Base-by-base conservation (phyloP, 2,888 invertebrate genomes). In the Drosophila diplacantha region DNA sequence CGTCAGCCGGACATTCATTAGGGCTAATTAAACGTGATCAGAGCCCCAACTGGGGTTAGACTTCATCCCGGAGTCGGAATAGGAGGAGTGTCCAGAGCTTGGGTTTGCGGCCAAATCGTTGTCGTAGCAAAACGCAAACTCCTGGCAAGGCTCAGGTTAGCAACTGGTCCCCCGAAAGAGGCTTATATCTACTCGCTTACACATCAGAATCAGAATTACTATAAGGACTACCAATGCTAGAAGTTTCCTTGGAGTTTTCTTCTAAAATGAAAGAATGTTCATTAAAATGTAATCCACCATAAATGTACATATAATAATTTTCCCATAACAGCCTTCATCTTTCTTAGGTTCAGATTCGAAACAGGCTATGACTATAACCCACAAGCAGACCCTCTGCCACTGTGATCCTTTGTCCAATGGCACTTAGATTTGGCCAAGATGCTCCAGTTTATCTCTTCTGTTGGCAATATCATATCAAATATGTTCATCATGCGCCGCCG, bases 21-120 rank as follows among this genome's bases (percentile, higher is more conserved):
- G 79, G 68, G 72, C 75, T 82, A 81, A 77, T 79, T 81, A 83
- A 75, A 76, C 76, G 75, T 75, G 80, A 83, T 80, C 82, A 65
- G 77, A 47, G 26, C 29, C 38, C 18, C 38, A 39, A 67, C 70
- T 62, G 51, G 64, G 62, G 69, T 67, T 14, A 47, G 26, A 32
- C 43, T 43, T 26, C 2, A 6, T 6, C 26, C 16, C 3, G n/a
- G 20, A 22, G 31, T 26, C n/a, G 34, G 31, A 51, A 35, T 24
- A 34, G 3, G 34, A 37, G 34, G 12, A 60, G 18, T 14, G 24
- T 24, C 5, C 29, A 35, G 29, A 41, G 29, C 22, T 12, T 11
- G 46, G 12, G 41, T 11, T 20, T 37, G 38, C 4, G 14, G 41
- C 12, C 16, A 16, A 18, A 44, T 29, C 12, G 29, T 29, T 29